phyloP scores from a whole-genome alignment of 1,140 invertebrate species.

The Cephus cinctus region DNA sequence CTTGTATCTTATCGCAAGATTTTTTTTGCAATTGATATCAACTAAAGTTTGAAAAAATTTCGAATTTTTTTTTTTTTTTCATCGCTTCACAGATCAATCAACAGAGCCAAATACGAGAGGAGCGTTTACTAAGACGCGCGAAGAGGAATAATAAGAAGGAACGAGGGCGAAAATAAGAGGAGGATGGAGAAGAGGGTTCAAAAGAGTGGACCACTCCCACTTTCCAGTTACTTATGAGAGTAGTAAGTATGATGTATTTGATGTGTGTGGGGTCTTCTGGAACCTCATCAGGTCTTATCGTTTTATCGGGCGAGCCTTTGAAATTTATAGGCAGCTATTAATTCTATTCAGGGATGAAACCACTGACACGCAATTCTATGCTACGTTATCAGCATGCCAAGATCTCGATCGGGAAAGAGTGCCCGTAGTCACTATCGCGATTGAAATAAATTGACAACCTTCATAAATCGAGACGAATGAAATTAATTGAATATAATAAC shows the following conservation, averaged over 20 bases:
- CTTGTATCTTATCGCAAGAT: too few species aligned
- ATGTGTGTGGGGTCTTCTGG: conserved; percentile 10
- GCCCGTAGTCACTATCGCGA: not conserved
- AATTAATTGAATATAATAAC: conserved; percentile 28
- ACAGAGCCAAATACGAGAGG: too few species aligned
- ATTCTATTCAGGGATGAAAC: conserved; percentile 21
- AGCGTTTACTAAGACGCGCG: too few species aligned
- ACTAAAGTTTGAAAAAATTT: too few species aligned
- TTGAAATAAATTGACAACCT: conserved; percentile 14
- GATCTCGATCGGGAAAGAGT: not conserved
- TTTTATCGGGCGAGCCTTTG: conserved; percentile 21
- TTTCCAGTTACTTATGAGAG: conserved; percentile 1
- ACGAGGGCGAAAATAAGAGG: too few species aligned
- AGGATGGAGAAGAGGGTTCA: not conserved
- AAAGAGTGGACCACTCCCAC: conserved; percentile 8
- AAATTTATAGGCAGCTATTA: conserved; percentile 32
- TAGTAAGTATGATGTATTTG: not conserved
- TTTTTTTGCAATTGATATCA: too few species aligned
- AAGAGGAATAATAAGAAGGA: too few species aligned
- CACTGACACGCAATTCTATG: conserved; percentile 20
- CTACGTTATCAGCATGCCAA: conserved; percentile 7
- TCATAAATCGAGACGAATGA: conserved; percentile 17
- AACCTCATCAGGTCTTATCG: conserved; percentile 27
- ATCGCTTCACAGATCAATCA: too few species aligned
- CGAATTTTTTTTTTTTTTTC: too few species aligned